phyloP scores from a whole-genome alignment of 2,113 vertebrate genomes.

The Furnarius figulus region DNA sequence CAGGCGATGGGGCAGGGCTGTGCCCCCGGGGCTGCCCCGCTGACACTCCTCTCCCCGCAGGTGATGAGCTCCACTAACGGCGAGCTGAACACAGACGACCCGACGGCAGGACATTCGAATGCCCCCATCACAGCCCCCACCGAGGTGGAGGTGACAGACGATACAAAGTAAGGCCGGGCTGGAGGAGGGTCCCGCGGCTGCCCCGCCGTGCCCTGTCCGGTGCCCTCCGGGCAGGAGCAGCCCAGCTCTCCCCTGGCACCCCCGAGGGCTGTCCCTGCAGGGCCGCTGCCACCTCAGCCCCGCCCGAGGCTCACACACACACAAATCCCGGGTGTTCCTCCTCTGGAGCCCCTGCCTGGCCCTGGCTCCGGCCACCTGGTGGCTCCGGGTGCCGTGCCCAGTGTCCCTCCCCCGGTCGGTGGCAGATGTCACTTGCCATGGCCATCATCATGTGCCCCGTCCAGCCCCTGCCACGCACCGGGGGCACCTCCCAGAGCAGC shows the following conservation, averaged over 20 bases:
- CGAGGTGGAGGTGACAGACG: constrained; percentile 94
- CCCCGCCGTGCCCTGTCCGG: rapidly evolving
- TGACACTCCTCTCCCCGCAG: constrained; percentile 48
- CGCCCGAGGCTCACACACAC: neutral
- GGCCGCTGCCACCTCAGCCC: neutral
- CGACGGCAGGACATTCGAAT: constrained; percentile 94
- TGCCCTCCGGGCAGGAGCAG: rapidly evolving
- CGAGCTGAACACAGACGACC: constrained; percentile 95
- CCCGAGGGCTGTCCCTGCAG: neutral
- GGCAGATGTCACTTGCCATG: neutral
- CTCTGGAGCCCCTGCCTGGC: neutral
- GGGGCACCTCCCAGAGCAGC: neutral
- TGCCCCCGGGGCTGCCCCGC: rapidly evolving
- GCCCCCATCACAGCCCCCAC: constrained; percentile 95
- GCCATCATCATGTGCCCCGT: rapidly evolving
- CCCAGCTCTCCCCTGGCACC: neutral
- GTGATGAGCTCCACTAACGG: constrained; percentile 97
- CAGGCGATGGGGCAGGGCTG: too few relatives aligned
- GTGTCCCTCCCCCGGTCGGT: rapidly evolving
- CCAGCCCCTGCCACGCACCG: rapidly evolving
- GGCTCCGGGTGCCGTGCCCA: rapidly evolving
- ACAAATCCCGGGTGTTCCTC: rapidly evolving
- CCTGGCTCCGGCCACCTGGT: rapidly evolving
- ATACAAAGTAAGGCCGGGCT: constrained; percentile 87
- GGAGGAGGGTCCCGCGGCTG: neutral